phyloP scores from a whole-genome alignment of 2,888 invertebrate genomes.

The Acanthacorydalis orientalis region DNA sequence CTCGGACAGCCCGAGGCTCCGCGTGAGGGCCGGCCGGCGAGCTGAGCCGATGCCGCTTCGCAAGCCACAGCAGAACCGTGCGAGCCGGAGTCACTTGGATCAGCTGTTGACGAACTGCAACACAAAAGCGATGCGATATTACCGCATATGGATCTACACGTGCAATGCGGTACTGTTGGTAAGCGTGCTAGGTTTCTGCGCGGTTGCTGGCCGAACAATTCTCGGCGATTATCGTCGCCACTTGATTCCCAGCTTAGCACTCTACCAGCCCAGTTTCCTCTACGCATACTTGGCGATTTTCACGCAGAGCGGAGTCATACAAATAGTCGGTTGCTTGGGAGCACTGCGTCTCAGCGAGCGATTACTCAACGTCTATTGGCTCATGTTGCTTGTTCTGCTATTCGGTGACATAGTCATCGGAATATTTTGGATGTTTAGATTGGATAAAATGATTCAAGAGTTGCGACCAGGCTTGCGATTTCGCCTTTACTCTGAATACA shows the following conservation, averaged over 20 bases:
- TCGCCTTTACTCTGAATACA: conserved; percentile 50
- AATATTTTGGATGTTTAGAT: conserved; percentile 70
- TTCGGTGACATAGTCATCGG: conserved; percentile 74
- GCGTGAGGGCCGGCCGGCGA: conserved; percentile 14
- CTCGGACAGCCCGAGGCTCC: conserved; percentile 15
- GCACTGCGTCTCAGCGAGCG: conserved; percentile 65
- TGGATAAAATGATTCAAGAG: conserved; percentile 57
- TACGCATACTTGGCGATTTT: conserved; percentile 72
- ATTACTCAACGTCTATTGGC: conserved; percentile 70
- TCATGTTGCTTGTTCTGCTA: conserved; percentile 57
- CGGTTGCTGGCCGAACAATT: conserved; percentile 54
- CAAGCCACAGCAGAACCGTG: conserved; percentile 3
- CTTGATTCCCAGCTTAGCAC: conserved; percentile 55
- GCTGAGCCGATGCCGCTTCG: conserved; percentile 3
- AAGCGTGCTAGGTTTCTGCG: conserved; percentile 60
- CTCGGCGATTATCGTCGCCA: conserved; percentile 51
- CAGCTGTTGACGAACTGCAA: conserved; percentile 5
- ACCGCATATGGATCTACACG: conserved; percentile 84
- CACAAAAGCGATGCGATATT: conserved; percentile 49
- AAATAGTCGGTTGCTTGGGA: conserved; percentile 66
- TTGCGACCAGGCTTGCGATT: conserved; percentile 43
- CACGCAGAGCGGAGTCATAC: conserved; percentile 47
- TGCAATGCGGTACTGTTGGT: conserved; percentile 77
- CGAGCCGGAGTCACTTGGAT: conserved; percentile 5
- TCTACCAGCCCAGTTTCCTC: conserved; percentile 65